Evolutionary conservation across 2,888 invertebrate species (phyloP).

Genomic region (Eupeodes luniger): DNA sequence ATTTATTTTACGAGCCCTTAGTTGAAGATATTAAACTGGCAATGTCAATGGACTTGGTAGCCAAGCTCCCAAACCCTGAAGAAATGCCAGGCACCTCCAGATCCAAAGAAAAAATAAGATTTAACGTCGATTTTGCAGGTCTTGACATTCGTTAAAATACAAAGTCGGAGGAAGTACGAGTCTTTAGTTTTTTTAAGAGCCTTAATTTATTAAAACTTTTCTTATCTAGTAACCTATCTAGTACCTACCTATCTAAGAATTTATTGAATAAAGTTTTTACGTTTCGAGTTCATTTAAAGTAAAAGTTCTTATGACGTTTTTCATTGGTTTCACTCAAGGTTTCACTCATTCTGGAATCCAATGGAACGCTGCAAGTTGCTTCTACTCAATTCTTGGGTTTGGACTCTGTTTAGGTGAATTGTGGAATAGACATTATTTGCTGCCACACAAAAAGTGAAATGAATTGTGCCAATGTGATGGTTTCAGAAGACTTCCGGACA

Average conservation of each 20-base stretch:
- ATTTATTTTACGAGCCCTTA: conserved; percentile 6
- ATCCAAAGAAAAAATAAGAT: not conserved
- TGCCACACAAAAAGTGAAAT: too few species aligned
- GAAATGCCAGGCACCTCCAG: conserved; percentile 7
- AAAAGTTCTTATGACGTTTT: too few species aligned
- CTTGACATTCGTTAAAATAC: conserved; percentile 3
- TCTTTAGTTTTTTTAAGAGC: not conserved
- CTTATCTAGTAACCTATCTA: not conserved
- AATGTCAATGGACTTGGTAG: conserved; percentile 6
- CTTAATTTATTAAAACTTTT: not conserved
- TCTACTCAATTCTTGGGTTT: too few species aligned
- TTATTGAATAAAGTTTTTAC: conserved; percentile 6
- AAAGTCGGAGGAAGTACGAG: not conserved
- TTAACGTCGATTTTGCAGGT: not conserved
- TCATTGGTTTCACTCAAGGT: too few species aligned
- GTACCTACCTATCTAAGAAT: not conserved
- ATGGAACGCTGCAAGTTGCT: too few species aligned
- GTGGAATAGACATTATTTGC: too few species aligned
- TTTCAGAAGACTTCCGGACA: too few species aligned
- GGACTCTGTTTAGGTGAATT: too few species aligned
- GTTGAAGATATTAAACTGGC: not conserved
- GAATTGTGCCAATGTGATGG: too few species aligned
- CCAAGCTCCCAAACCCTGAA: not conserved
- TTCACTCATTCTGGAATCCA: too few species aligned
- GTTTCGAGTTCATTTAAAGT: not conserved